Percentiles rank a stretch among this genome's conserved stretches.
Evolutionary conservation across 2,888 invertebrate species (phyloP).

Genomic region (Lamellibrachia columna): DNA sequence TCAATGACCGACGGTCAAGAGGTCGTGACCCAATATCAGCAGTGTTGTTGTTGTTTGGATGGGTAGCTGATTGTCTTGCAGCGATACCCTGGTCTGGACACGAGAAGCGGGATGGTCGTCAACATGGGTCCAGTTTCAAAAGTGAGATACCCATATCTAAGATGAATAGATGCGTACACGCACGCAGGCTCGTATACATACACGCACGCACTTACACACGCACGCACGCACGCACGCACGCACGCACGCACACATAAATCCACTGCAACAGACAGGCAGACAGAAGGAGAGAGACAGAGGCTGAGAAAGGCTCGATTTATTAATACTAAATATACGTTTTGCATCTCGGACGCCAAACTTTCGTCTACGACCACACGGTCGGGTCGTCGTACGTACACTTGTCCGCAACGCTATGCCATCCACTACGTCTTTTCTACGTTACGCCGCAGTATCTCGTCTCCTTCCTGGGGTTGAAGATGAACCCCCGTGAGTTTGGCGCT

Average conservation of each 20-base stretch:
- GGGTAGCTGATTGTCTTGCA: background rate
- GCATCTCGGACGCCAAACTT: no score
- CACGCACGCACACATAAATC: background rate
- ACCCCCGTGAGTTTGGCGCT: no score
- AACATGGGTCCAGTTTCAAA: background rate
- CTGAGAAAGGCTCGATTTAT: no score
- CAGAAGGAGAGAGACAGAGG: background rate
- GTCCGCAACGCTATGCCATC: no score
- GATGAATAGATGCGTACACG: background rate
- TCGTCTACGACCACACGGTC: no score
- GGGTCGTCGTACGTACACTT: no score
- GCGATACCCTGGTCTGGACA: background rate
- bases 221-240: background rate
- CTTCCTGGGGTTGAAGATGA: no score
- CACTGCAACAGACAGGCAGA: background rate
- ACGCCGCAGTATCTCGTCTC: no score
- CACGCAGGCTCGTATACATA: background rate
- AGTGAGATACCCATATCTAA: background rate
- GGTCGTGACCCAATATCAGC: background rate
- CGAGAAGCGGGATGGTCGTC: background rate
- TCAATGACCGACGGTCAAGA: slow-evolving; percentile 9
- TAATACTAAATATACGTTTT: no score
- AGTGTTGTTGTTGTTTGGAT: background rate
- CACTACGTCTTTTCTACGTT: no score
- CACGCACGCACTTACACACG: background rate